Percentiles rank a stretch among this genome's conserved stretches.
Evolutionary conservation across 2,888 invertebrate species (phyloP).

Genomic region (Rutpela maculata): DNA sequence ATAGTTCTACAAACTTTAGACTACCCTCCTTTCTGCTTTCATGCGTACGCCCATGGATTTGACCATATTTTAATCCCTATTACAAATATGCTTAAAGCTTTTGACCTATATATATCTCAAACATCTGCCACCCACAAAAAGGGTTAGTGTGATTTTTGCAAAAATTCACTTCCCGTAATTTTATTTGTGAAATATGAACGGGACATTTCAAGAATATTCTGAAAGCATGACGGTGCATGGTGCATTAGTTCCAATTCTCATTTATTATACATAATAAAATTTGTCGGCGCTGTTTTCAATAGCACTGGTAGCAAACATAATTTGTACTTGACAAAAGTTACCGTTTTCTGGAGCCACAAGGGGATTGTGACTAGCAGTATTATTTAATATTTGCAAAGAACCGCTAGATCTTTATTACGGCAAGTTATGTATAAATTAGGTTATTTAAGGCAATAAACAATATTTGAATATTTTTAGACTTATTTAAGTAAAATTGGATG

Average conservation of each 20-base stretch:
- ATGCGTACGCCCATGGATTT: constrained; percentile 36
- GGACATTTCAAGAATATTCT: constrained; percentile 46
- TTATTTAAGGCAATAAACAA: neutral
- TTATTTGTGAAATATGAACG: constrained; percentile 52
- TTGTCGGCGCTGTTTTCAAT: constrained; percentile 29
- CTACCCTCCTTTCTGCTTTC: no score
- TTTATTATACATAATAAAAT: constrained; percentile 48
- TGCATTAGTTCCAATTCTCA: constrained; percentile 50
- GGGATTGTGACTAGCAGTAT: neutral
- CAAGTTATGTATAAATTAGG: neutral
- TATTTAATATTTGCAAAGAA: neutral
- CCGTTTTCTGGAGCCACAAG: constrained; percentile 6
- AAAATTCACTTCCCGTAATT: constrained; percentile 56
- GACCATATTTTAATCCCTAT: constrained; percentile 67
- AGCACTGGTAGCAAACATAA: constrained; percentile 33
- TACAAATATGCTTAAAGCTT: constrained; percentile 67
- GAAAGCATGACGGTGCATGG: constrained; percentile 43
- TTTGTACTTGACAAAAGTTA: constrained; percentile 31
- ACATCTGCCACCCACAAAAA: constrained; percentile 63
- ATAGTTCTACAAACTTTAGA: no score
- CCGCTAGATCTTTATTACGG: neutral
- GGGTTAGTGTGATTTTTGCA: constrained; percentile 60
- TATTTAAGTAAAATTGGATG: neutral
- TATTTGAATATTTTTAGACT: neutral
- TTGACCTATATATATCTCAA: constrained; percentile 66